Conservation (phyloP, 2,797 vertebrate genomes). For the Poeciliopsis gracilis region DNA sequence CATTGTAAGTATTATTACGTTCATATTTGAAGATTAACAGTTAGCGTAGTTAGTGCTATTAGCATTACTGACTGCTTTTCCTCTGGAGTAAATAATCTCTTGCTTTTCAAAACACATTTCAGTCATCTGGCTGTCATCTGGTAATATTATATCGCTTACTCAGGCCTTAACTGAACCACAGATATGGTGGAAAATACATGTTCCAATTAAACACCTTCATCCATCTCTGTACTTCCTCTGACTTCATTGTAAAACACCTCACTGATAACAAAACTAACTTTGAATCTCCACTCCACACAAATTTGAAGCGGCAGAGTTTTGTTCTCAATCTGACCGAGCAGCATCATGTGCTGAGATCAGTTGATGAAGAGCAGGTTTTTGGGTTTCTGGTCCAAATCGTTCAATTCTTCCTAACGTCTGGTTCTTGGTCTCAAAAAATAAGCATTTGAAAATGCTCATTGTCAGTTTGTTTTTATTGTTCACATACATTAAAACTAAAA, state of each 20-base stretch:
- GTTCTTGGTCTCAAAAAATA: neutral
- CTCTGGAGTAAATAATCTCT: neutral
- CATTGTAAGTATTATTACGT: neutral
- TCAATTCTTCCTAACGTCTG: neutral
- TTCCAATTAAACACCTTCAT: neutral
- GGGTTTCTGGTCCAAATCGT: neutral
- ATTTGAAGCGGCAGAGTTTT: neutral
- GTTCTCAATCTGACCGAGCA: neutral
- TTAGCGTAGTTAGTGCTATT: neutral
- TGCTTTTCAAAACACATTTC: neutral
- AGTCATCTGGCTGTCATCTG: neutral
- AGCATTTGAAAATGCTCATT: neutral
- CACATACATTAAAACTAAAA: neutral
- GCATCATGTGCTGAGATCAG: neutral
- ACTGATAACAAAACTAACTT: neutral
- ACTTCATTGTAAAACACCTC: neutral
- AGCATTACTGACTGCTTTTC: neutral
- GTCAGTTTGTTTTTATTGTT: neutral
- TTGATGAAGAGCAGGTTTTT: neutral
- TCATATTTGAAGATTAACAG: neutral
- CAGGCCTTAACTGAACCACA: neutral
- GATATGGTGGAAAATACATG: neutral
- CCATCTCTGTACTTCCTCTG: neutral
- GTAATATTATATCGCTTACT: neutral
- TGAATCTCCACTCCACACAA: neutral